Base-by-base conservation (phyloP, 1,140 invertebrate species). In the Zaprionus ghesquierei region DNA sequence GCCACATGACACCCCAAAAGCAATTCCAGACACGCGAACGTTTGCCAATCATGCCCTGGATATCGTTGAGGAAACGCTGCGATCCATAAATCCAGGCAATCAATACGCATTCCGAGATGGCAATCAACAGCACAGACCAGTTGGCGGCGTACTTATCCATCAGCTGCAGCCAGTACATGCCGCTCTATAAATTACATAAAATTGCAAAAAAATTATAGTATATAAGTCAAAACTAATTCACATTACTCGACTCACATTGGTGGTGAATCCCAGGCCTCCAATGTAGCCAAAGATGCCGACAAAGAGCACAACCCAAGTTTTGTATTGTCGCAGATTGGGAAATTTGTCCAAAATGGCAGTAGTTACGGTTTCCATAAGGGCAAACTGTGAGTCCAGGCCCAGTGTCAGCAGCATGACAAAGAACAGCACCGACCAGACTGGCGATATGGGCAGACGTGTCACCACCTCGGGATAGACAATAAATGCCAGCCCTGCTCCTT, bases 61-160 rank as follows among this genome's bases (percentile, higher is more conserved):
- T 95, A 74, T 97, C 96, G 31, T 95, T 94, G 41, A 96, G 93
- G 86, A 97, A 97, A 38, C 96, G 94, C 84, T 97, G 95, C 1
- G 96, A 95, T 0, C 96, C 96, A 90, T 97, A 97, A 2, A 97
- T 94, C 96, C 96, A 97, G 9, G 95, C 95, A 29, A 97, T 95
- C 0, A 96, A 93, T 49, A 97, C 94, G 60, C 96, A 95, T 92
- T 97, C 96, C 29, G 94, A 93, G 49, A 97, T 96, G 8, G 96
- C 96, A 72, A 97, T 97, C 10, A 97, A 92, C 44, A 97, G 92
- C 1, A 97, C 96, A 15, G 96, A 96, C 95, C 96, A 97, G 85
- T 96, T 97, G 15, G 96, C 96, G 1, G 96, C 96, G 82, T 97
- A 97, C 75, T 96, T 96, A 80, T 97, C 96, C 95, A 97, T 96